Evolutionary conservation across 2,888 invertebrate genomes (phyloP).

Genomic region (Nomada hirtipes): DNA sequence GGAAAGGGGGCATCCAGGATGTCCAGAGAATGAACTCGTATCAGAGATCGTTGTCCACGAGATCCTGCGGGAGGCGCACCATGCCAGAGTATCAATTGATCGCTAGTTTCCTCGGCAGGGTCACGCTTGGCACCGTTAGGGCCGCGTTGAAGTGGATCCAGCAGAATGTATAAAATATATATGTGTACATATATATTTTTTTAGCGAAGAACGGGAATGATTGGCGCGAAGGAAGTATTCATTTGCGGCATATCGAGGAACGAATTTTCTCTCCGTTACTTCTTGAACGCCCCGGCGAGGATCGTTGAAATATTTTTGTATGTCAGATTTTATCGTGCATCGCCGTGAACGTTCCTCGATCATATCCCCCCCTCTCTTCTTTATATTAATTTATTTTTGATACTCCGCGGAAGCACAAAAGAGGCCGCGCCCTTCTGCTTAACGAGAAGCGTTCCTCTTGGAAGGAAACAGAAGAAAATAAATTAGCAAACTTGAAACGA

Average conservation of each 20-base stretch:
- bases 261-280: neutral
- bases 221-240: constrained; percentile 31
- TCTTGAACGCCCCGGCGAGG: neutral
- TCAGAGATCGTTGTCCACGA: constrained; percentile 73
- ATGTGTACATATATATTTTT: neutral
- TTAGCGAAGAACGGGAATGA: neutral
- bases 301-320: constrained; percentile 55
- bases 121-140: constrained; percentile 87
- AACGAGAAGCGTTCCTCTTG: too few species aligned
- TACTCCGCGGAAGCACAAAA: constrained; percentile 72
- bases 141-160: constrained; percentile 89
- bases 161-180: constrained; percentile 72
- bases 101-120: constrained; percentile 88
- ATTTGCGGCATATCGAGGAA: constrained; percentile 5
- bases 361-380: neutral
- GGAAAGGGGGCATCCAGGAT: neutral
- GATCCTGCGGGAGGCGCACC: constrained; percentile 86
- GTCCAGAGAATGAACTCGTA: constrained; percentile 46
- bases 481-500: neutral
- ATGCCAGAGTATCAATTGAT: constrained; percentile 90
- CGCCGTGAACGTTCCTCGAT: constrained; percentile 29
- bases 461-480: too few species aligned
- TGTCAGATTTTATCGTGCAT: constrained; percentile 7
- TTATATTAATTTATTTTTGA: constrained; percentile 74
- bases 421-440: constrained; percentile 1